These are phyloP conservation scores for Meloidogyne floridensis DNA, from an alignment of 1,140 invertebrate species.

Conservation along the genomic window DNA sequence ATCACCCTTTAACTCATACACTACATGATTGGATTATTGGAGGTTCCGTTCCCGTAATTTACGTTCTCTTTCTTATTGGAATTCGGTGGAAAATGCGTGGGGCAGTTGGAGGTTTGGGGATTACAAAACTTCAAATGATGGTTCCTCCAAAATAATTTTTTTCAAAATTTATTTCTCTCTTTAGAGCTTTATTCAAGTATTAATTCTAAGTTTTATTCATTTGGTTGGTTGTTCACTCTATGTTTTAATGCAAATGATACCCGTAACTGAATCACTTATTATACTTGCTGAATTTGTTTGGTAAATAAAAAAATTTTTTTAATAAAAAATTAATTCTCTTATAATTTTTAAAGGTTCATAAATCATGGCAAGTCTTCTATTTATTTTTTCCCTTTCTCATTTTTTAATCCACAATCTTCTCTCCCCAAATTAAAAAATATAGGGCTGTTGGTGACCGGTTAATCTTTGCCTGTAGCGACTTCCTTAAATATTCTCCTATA, in stretches of 20 bases:
- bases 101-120: not conserved
- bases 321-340: not conserved
- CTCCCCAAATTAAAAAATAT: no score
- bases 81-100: not conserved
- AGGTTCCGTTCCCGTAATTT: not conserved
- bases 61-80: conserved; percentile 3
- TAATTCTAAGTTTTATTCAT: not conserved
- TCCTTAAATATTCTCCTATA: no score
- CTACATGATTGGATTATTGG: conserved; percentile 6
- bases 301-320: not conserved
- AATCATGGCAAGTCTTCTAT: not conserved
- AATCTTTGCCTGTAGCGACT: no score
- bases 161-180: not conserved
- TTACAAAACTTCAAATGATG: not conserved
- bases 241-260: not conserved
- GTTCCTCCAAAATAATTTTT: not conserved
- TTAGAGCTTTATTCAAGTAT: conserved; percentile 7
- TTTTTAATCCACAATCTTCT: no score
- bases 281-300: conserved; percentile 6
- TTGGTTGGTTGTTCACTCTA: not conserved
- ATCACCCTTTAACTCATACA: not conserved
- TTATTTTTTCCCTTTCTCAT: no score
- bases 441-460: no score
- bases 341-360: not conserved
- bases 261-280: not conserved